Percentiles rank a stretch among this genome's conserved stretches.
phyloP scores from a whole-genome alignment of 53 echinoderm and acorn worm species.

The Zoroaster sp. region DNA sequence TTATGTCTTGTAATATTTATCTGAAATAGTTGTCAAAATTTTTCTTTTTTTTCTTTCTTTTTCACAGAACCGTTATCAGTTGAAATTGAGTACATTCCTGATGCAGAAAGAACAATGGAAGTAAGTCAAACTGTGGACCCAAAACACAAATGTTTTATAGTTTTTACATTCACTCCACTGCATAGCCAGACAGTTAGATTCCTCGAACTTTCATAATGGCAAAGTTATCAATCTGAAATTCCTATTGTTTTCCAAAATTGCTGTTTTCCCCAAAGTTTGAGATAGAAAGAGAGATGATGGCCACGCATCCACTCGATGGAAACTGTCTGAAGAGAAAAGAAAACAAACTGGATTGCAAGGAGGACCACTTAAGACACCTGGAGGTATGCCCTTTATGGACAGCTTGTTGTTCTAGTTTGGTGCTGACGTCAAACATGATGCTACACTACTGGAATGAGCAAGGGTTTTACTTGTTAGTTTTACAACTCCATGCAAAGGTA shows the following conservation, averaged over 20 bases:
- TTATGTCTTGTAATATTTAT: too few species aligned
- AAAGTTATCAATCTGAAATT: neutral
- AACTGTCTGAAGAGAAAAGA: constrained; percentile 17
- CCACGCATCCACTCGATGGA: constrained; percentile 27
- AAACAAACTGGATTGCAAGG: constrained; percentile 35
- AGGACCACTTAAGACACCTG: constrained; percentile 33
- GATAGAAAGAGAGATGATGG: constrained; percentile 55
- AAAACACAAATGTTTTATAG: neutral
- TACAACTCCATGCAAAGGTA: constrained; percentile 51
- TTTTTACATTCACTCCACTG: neutral
- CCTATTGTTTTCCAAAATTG: neutral
- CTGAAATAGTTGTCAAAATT: too few species aligned
- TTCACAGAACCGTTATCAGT: constrained; percentile 38
- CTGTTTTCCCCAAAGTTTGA: constrained; percentile 1
- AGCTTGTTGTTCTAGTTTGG: constrained; percentile 41
- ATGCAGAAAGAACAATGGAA: constrained; percentile 55
- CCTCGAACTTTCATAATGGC: too few species aligned
- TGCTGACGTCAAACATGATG: constrained; percentile 40
- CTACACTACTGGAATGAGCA: constrained; percentile 64
- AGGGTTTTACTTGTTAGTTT: constrained; percentile 46
- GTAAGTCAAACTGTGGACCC: constrained; percentile 17
- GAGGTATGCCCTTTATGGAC: constrained; percentile 48
- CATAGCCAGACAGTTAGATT: too few species aligned
- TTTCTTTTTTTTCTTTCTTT: neutral
- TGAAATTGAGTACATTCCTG: constrained; percentile 48